phyloP scores from a whole-genome alignment of 2,113 vertebrate species.

The Serinus canaria region DNA sequence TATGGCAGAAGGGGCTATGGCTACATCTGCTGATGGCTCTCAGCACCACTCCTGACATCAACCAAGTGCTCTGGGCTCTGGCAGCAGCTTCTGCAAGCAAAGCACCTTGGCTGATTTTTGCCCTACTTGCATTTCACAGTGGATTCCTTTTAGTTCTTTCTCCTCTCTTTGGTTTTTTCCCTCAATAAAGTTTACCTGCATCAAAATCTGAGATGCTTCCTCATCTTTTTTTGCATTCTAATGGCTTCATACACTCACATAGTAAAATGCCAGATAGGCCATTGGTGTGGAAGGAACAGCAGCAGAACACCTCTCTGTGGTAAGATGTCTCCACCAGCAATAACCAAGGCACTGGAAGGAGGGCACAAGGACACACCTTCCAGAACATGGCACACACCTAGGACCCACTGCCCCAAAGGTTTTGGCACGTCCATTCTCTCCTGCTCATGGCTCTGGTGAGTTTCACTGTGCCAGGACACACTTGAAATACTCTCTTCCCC shows the following conservation, averaged over 20 bases:
- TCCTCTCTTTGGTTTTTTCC: accelerated
- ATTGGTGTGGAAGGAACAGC: background rate
- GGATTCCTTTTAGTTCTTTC: background rate
- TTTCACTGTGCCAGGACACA: background rate
- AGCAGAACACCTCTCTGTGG: background rate
- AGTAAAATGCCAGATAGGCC: accelerated
- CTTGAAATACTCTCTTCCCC: too few relatives aligned
- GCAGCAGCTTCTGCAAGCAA: background rate
- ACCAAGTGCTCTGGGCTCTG: accelerated
- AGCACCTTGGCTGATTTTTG: accelerated
- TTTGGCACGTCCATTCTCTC: background rate
- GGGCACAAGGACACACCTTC: accelerated
- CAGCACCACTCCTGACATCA: too few relatives aligned
- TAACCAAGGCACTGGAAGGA: background rate
- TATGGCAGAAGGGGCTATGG: background rate
- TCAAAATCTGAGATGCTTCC: too few relatives aligned
- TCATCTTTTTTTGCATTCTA: too few relatives aligned
- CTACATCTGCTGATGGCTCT: background rate
- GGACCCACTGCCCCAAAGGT: background rate
- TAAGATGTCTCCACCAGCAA: accelerated
- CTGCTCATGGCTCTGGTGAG: background rate
- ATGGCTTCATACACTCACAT: background rate
- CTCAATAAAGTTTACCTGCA: background rate
- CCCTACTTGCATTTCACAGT: accelerated
- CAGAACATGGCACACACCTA: background rate